phyloP scores from a whole-genome alignment of 2,797 vertebrate genomes.

The Molothrus aeneus region DNA sequence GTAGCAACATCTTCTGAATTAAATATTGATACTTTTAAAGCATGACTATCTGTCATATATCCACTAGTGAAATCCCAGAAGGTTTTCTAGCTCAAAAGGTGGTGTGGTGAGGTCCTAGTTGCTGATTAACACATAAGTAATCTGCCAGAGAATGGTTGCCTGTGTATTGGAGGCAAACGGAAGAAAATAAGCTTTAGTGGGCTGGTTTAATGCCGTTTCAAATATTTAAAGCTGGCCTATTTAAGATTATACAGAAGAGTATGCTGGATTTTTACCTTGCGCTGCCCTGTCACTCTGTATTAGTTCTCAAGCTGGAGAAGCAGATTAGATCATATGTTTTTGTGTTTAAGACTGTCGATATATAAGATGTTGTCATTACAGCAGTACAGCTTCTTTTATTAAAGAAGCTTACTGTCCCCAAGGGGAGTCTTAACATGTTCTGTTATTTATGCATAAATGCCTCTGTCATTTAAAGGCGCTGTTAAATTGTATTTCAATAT shows the following conservation, averaged over 20 bases:
- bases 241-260: slow-evolving; percentile 4
- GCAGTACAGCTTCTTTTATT: slow-evolving; percentile 30
- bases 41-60: background rate
- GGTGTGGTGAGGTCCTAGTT: background rate
- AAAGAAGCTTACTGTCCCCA: slow-evolving; percentile 64
- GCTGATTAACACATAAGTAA: background rate
- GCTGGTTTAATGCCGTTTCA: slow-evolving; percentile 40
- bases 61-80: background rate
- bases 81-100: background rate
- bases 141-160: slow-evolving; percentile 9
- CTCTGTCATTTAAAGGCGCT: slow-evolving; percentile 29
- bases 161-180: background rate
- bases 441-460: slow-evolving; percentile 36
- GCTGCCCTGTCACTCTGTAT: slow-evolving; percentile 41
- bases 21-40: background rate
- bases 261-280: slow-evolving; percentile 30
- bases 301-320: background rate
- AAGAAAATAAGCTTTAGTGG: slow-evolving; percentile 48
- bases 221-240: slow-evolving; percentile 68
- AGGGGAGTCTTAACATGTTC: slow-evolving; percentile 13
- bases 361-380: slow-evolving; percentile 21
- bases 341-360: slow-evolving; percentile 54
- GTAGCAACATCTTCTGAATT: background rate
- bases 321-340: slow-evolving; percentile 65
- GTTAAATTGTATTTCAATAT: slow-evolving; percentile 3